phyloP scores from a whole-genome alignment of 2,113 vertebrate genomes.

The Ptychochromis oligacanthus region DNA sequence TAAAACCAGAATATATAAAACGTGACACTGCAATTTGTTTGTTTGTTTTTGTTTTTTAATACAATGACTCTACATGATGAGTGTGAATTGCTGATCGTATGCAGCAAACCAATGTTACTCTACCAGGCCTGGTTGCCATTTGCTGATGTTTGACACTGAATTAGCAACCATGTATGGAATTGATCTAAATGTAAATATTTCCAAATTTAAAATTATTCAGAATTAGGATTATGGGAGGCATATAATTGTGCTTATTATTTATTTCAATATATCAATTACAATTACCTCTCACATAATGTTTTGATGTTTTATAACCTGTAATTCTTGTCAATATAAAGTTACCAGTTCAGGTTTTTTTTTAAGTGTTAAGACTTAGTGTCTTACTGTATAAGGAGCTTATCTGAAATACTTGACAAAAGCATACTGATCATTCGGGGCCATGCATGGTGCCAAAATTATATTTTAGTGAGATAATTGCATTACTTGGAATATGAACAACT shows the following conservation, averaged over 20 bases:
- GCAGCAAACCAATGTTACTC: background rate
- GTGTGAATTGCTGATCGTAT: background rate
- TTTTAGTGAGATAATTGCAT: background rate
- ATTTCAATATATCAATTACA: background rate
- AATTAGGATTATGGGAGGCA: background rate
- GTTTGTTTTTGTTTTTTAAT: no score
- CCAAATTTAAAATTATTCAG: background rate
- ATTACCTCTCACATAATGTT: background rate
- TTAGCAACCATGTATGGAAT: background rate
- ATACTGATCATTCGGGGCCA: background rate
- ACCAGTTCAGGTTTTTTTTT: background rate
- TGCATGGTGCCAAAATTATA: background rate
- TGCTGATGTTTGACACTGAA: conserved; percentile 4
- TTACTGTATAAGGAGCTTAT: background rate
- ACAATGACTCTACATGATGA: background rate
- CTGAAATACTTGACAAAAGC: background rate
- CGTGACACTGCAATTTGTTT: background rate
- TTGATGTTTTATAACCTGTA: background rate
- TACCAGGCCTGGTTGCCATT: background rate
- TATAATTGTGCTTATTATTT: background rate
- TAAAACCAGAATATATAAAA: background rate
- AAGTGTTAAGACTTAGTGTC: no score
- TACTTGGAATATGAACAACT: background rate
- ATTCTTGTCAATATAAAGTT: background rate
- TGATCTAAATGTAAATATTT: conserved; percentile 5